Percentiles rank a stretch among this genome's conserved stretches.
Evolutionary conservation across 2,888 invertebrate genomes (phyloP).

Genomic region (Osedax frankpressi): DNA sequence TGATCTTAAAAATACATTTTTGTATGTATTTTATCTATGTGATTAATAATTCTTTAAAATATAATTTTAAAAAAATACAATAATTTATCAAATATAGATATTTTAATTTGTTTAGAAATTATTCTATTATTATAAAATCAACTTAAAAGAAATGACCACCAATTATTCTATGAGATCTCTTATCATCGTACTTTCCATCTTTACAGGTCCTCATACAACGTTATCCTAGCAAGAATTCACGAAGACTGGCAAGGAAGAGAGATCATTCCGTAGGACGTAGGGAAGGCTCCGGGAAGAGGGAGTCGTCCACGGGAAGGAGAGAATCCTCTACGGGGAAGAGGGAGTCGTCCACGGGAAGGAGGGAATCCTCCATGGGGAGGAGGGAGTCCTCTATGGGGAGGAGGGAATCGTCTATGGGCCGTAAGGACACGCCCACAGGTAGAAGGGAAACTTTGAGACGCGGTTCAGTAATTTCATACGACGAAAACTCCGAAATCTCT

Average conservation of each 20-base stretch:
- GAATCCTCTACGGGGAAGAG: not conserved
- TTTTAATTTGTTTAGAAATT: not conserved
- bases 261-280: too few relatives aligned
- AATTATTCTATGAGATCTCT: too few relatives aligned
- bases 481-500: not conserved
- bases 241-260: conserved; percentile 22
- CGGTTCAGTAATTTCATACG: not conserved
- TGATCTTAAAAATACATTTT: too few relatives aligned
- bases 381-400: not conserved
- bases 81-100: not conserved
- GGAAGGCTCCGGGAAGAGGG: not conserved
- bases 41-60: too few relatives aligned
- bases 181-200: too few relatives aligned
- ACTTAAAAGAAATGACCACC: not conserved
- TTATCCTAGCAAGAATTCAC: conserved; percentile 32
- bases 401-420: not conserved
- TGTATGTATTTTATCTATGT: too few relatives aligned
- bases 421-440: not conserved
- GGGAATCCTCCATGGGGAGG: not conserved
- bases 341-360: not conserved
- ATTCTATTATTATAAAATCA: not conserved
- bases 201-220: conserved; percentile 39
- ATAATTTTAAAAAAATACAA: not conserved
- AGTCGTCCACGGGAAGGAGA: not conserved
- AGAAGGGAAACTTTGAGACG: not conserved